Evolutionary conservation across 2,888 invertebrate species (phyloP).

Genomic region (Drosophila stalkeri): DNA sequence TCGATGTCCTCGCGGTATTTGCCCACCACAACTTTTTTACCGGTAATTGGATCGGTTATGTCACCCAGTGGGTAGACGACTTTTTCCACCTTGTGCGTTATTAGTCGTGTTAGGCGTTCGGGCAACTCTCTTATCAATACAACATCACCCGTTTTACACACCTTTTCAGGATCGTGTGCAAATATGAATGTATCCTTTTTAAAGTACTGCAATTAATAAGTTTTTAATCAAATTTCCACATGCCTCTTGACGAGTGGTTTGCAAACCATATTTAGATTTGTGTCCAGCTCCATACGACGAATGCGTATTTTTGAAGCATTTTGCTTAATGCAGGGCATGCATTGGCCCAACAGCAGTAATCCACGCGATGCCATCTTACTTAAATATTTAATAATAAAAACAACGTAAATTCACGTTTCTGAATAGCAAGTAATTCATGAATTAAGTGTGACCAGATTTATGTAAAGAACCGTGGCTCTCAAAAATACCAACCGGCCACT

Average conservation of each 20-base stretch:
- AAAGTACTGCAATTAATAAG: conserved; percentile 88
- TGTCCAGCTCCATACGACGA: conserved; percentile 90
- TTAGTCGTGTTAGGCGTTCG: conserved; percentile 90
- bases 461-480: neutral
- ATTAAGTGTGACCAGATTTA: conserved; percentile 30
- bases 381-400: conserved; percentile 23
- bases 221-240: neutral
- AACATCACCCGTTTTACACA: conserved; percentile 93
- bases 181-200: conserved; percentile 90
- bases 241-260: neutral
- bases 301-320: conserved; percentile 92
- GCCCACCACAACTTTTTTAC: conserved; percentile 90
- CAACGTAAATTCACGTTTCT: conserved; percentile 2
- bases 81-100: conserved; percentile 92
- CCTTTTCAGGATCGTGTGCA: conserved; percentile 91
- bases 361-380: conserved; percentile 85
- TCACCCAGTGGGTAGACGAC: conserved; percentile 93
- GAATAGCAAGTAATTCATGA: neutral
- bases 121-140: conserved; percentile 92
- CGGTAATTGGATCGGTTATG: conserved; percentile 93
- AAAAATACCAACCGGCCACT: conserved; percentile 11
- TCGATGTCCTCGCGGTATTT: conserved; percentile 92
- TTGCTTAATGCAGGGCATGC: conserved; percentile 91
- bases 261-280: conserved; percentile 91
- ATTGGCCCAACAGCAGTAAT: conserved; percentile 90